These are phyloP conservation scores for Cottoperca gobio DNA, from an alignment of 2,797 vertebrate genomes.

Conservation along the genomic window DNA sequence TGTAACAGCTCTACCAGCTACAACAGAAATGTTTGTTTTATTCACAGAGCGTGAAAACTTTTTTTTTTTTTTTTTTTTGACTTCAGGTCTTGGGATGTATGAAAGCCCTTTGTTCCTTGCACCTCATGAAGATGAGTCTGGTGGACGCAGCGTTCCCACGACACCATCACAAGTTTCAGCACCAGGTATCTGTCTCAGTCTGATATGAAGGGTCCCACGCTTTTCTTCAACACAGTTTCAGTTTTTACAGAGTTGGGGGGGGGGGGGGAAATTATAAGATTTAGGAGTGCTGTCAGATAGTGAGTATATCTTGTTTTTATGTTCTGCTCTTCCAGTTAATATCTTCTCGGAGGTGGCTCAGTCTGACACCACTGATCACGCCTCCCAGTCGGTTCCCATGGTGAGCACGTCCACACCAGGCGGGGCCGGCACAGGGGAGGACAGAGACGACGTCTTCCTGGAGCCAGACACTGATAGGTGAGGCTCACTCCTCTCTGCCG, in stretches of 20 bases:
- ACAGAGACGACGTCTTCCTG: constrained; percentile 91
- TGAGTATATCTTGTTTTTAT: not conserved
- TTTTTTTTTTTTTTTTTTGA: not conserved
- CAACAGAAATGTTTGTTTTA: not conserved
- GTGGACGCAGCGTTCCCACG: constrained; percentile 95
- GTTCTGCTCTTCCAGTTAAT: constrained; percentile 74
- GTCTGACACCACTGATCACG: constrained; percentile 89
- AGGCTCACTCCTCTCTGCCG: constrained; percentile 7
- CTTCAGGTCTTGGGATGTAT: constrained; percentile 93
- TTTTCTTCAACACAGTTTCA: not conserved
- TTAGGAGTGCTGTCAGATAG: not conserved
- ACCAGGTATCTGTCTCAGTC: constrained; percentile 83
- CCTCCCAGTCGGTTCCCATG: constrained; percentile 97
- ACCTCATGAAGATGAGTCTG: constrained; percentile 93
- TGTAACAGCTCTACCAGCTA: too few species aligned
- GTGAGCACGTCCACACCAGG: constrained; percentile 93
- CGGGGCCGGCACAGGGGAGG: constrained; percentile 86
- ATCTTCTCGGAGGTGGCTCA: constrained; percentile 89
- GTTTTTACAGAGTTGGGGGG: not conserved
- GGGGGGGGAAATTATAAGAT: not conserved
- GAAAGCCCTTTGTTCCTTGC: constrained; percentile 92
- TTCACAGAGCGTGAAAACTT: not conserved
- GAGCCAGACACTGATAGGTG: constrained; percentile 94
- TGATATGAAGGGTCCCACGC: not conserved
- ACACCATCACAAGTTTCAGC: constrained; percentile 91